Conservation (phyloP, 2,797 vertebrate genomes). For the Pelochelys cantorii region DNA sequence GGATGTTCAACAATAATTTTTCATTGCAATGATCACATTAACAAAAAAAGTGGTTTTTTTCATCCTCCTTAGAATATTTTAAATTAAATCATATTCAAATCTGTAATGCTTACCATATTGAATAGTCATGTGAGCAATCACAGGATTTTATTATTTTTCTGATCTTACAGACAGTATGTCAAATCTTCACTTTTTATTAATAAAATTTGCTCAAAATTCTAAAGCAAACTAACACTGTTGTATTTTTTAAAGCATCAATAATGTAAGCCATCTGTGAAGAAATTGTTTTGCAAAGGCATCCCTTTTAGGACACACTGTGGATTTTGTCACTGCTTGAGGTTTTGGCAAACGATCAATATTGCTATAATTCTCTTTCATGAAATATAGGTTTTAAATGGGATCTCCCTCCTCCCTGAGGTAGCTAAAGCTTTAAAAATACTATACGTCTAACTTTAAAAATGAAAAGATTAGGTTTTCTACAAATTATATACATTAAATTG, state of each 20-base stretch:
- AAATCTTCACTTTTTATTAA: slow-evolving; percentile 78
- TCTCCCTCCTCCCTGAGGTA: slow-evolving; percentile 29
- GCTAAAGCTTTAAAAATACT: slow-evolving; percentile 61
- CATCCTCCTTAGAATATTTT: slow-evolving; percentile 63
- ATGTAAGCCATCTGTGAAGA: slow-evolving; percentile 92
- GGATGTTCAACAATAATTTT: slow-evolving; percentile 10
- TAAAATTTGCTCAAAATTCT: slow-evolving; percentile 72
- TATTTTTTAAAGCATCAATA: slow-evolving; percentile 91
- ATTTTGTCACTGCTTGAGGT: slow-evolving; percentile 95
- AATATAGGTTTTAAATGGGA: slow-evolving; percentile 79
- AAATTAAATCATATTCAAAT: slow-evolving; percentile 61
- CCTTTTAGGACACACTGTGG: slow-evolving; percentile 89
- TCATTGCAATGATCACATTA: slow-evolving; percentile 2
- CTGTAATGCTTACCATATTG: slow-evolving; percentile 63
- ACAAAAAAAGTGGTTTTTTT: slow-evolving; percentile 15
- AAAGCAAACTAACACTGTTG: slow-evolving; percentile 83
- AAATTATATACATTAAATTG: slow-evolving; percentile 14
- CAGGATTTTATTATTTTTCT: slow-evolving; percentile 66
- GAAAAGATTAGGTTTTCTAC: slow-evolving; percentile 50
- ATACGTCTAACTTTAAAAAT: slow-evolving; percentile 11
- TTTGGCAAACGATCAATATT: slow-evolving; percentile 88
- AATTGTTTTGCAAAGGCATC: slow-evolving; percentile 87
- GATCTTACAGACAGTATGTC: slow-evolving; percentile 59
- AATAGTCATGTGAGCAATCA: slow-evolving; percentile 66
- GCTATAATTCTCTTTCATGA: slow-evolving; percentile 89